Conservation (phyloP, 2,888 invertebrate genomes). For the Patella pellucida region DNA sequence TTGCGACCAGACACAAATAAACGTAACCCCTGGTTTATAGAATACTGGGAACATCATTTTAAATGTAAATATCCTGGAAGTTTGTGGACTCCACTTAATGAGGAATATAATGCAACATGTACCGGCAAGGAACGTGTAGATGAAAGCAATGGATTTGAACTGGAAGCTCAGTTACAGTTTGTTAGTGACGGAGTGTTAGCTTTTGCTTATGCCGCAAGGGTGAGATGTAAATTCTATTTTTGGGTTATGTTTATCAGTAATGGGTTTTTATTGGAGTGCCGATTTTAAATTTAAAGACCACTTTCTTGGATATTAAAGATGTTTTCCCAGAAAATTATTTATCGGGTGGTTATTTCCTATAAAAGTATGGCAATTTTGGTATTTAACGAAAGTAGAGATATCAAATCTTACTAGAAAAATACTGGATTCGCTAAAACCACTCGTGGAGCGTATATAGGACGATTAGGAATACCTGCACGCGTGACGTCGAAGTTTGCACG, state of each 20-base stretch:
- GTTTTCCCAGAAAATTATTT: too few species aligned
- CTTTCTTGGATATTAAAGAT: too few species aligned
- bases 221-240: constrained; percentile 30
- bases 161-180: constrained; percentile 93
- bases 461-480: too few species aligned
- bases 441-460: too few species aligned
- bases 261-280: too few species aligned
- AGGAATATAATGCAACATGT: constrained; percentile 74
- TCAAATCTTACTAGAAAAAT: too few species aligned
- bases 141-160: constrained; percentile 77
- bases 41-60: constrained; percentile 85
- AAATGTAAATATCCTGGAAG: constrained; percentile 81
- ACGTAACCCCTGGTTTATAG: constrained; percentile 69
- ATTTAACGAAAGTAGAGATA: too few species aligned
- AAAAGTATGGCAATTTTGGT: too few species aligned
- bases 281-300: too few species aligned
- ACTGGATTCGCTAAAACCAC: too few species aligned
- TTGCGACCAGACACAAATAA: constrained; percentile 62
- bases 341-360: too few species aligned
- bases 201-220: constrained; percentile 85
- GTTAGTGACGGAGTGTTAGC: constrained; percentile 97
- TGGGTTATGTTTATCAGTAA: not conserved
- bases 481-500: too few species aligned
- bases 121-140: constrained; percentile 84
- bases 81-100: constrained; percentile 72